These are phyloP conservation scores for Bradypodion pumilum DNA, from an alignment of 2,797 vertebrate species.

Conservation along the genomic window DNA sequence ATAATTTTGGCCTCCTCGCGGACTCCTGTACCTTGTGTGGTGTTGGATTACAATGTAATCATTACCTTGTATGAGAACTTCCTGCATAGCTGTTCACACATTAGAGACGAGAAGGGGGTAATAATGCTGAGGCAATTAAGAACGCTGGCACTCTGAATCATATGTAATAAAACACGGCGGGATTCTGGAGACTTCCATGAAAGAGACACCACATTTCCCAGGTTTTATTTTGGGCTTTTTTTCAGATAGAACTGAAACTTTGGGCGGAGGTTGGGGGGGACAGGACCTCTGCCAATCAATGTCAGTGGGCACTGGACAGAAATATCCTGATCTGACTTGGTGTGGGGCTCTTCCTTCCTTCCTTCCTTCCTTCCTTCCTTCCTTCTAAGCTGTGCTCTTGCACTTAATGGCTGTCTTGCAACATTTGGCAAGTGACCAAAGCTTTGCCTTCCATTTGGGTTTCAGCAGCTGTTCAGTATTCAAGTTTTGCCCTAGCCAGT, in stretches of 20 bases:
- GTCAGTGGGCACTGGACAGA: too few relatives aligned
- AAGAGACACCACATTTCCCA: neutral
- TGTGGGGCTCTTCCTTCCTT: too few relatives aligned
- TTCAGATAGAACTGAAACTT: too few relatives aligned
- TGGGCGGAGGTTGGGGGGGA: too few relatives aligned
- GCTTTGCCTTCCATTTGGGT: conserved; percentile 1
- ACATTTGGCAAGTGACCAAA: neutral
- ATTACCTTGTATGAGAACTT: neutral
- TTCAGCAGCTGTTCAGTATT: conserved; percentile 17
- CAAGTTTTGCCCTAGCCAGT: neutral
- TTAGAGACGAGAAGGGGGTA: neutral
- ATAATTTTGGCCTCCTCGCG: neutral
- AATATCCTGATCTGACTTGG: too few relatives aligned
- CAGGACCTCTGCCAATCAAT: too few relatives aligned
- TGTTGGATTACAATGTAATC: neutral
- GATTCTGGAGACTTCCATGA: neutral
- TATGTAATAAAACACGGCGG: neutral
- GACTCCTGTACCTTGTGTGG: neutral
- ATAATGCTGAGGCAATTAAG: neutral
- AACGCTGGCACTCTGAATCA: neutral
- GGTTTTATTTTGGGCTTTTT: neutral
- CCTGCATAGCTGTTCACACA: too few relatives aligned
- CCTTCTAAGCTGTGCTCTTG: neutral
- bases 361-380: too few relatives aligned
- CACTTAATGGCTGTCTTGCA: neutral